Evolutionary conservation across 1,140 invertebrate genomes (phyloP).

Genomic region (Schlechtendalia chinensis): DNA sequence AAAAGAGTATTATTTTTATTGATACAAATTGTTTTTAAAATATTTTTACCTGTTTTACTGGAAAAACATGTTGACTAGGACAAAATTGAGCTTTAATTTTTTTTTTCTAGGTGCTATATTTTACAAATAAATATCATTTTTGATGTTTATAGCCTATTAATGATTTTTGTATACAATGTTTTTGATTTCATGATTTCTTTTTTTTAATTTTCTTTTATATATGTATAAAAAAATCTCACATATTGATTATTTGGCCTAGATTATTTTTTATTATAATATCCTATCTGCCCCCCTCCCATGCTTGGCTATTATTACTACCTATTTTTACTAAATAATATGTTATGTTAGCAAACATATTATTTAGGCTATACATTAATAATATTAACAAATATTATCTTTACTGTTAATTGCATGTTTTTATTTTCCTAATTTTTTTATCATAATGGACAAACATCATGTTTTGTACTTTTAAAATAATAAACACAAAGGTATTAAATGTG

Average conservation of each 20-base stretch:
- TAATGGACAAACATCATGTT: constrained; percentile 18
- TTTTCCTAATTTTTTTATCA: constrained; percentile 23
- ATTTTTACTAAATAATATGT: constrained; percentile 20
- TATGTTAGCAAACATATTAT: constrained; percentile 25
- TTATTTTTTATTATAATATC: constrained; percentile 32
- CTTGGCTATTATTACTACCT: constrained; percentile 26
- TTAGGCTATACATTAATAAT: constrained; percentile 14
- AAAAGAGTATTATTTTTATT: constrained; percentile 42
- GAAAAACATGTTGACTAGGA: constrained; percentile 15
- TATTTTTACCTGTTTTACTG: constrained; percentile 24
- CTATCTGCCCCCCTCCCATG: constrained; percentile 4
- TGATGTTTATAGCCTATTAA: not conserved
- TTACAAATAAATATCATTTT: constrained; percentile 13
- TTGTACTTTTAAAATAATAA: not conserved
- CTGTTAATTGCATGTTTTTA: constrained; percentile 23
- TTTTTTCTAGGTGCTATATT: constrained; percentile 49
- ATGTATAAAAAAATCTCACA: constrained; percentile 3
- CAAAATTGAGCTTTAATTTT: constrained; percentile 39
- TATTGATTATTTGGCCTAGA: constrained; percentile 13
- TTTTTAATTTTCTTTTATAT: constrained; percentile 18
- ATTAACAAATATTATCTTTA: constrained; percentile 31
- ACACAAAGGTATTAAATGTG: too few species aligned
- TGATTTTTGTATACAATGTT: constrained; percentile 1
- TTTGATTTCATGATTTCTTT: not conserved
- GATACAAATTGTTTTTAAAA: constrained; percentile 14